Evolutionary conservation across 2,888 invertebrate species (phyloP).

Genomic region (Fragum sueziense): DNA sequence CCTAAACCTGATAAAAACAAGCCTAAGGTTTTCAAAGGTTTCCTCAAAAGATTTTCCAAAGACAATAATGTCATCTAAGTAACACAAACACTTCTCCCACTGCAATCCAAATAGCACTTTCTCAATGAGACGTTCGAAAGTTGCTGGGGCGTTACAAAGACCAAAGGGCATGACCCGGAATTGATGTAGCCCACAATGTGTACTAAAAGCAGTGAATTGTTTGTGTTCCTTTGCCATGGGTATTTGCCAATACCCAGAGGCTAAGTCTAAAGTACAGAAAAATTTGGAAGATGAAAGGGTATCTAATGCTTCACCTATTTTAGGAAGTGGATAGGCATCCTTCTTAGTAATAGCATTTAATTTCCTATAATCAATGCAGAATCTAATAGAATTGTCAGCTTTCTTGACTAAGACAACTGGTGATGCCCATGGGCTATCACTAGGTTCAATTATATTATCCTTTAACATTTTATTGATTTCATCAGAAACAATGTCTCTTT

Average conservation of each 20-base stretch:
- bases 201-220: background rate
- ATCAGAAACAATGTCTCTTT: background rate
- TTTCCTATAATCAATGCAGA: constrained; percentile 11
- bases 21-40: too few relatives aligned
- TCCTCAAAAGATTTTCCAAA: too few relatives aligned
- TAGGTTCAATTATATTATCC: background rate
- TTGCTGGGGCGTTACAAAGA: background rate
- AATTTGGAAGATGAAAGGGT: background rate
- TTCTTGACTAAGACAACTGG: background rate
- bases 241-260: constrained; percentile 9
- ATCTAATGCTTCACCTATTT: background rate
- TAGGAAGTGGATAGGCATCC: constrained; percentile 2
- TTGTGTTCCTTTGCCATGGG: background rate
- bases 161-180: background rate
- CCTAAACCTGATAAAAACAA: too few relatives aligned
- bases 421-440: constrained; percentile 1
- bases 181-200: too few relatives aligned
- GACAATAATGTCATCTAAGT: too few relatives aligned
- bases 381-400: background rate
- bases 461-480: constrained; percentile 3
- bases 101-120: constrained; percentile 1
- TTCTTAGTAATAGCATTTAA: too few relatives aligned
- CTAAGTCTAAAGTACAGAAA: background rate
- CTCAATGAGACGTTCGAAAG: background rate
- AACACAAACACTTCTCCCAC: too few relatives aligned